Evolutionary conservation across 1,140 invertebrate species (phyloP), one percentile per base, ranked within the genome.

Genomic region (Sycobia sp.): DNA sequence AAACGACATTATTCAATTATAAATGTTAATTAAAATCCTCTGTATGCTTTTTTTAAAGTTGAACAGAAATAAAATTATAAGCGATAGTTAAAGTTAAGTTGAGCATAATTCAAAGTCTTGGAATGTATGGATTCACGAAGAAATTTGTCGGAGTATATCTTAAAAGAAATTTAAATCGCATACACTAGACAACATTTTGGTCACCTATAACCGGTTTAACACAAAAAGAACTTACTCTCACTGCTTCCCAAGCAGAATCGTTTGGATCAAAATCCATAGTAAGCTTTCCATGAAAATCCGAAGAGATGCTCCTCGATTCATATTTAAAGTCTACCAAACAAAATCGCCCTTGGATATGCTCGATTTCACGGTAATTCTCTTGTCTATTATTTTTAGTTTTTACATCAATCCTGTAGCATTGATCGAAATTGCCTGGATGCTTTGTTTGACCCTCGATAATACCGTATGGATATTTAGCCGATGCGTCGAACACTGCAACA

Each of bases 311-410:
- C 46, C 27, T 66, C 22, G 39, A 67, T 20, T 70, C 50, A 27
- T 67, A 72, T 46, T 65, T 49, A 3, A 71, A 49, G 46, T 74
- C 65, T 1, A 77, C 70, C 20, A 79, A 62, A 62, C 79, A 81
- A 58, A 80, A 79, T 34, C 73, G 70, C 1, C 74, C 69, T 10
- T 53, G 44, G 1, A 79, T 63, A 13, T 60, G 13, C 36, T 66
- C 53, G 0, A 25, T 32, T 4, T 43, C 14, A n/a, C n/a, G n/a
- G n/a, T n/a, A n/a, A 50, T 36, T 27, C 0, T 46, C 38, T 14
- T 38, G 1, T 13, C 5, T 16, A 14, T 39, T 11, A 41, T 9
- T 44, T 16, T 38, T 9, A 11, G 67, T 3, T 22, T 36, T 59
- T 2, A 62, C 44, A 11, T 68, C 27, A 38, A 74, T 65, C 29